Base-by-base conservation (phyloP, 2,113 vertebrate species). In the Chiloscyllium plagiosum region DNA sequence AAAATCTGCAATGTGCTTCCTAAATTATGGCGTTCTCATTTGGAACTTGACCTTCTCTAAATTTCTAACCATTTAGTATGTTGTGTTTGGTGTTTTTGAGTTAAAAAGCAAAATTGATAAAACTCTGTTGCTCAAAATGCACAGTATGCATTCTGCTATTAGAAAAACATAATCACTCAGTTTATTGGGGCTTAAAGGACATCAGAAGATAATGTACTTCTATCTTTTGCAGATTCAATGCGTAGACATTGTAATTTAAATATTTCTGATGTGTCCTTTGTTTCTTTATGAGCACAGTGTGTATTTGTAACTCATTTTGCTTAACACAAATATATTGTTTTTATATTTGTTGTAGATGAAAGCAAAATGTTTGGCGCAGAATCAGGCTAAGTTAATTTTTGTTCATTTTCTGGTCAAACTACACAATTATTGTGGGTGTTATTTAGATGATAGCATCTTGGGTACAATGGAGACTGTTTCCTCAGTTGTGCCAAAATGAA, bases 121-220 rank as follows among this genome's bases (percentile, higher is more conserved):
- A 65, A 37, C 66, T n/a, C 61, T 93, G 89, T 37, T 17, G 61
- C n/a, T 93, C 66, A 68, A 93, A n/a, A 66, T 37, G n/a, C 61
- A 66, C 17, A 6, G 61, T 93, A 68, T 93, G 1, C 33, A n/a
- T 93, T 68, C n/a, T 93, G 33, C 61, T 66, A 37, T 93, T 93
- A 65, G 89, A n/a, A 66, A 93, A 93, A 66, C 61, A 93, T 93
- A 93, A 93, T 93, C 89, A 93, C 56, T 68, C 61, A 93, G 33
- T n/a, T 10, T 93, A 93, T 93, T 93, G 89, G 66, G 65, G 89
- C 61, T 93, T 93, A 66, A 66, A 93, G 7, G 37, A 61, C 33
- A 93, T 68, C 66, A 33, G 37, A 66, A n/a, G 4, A 68, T 20
- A 33, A 37, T 93, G 33, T 93, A 93, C 61, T 37, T 92, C n/a